A percentile compares a stretch with the other conserved stretches of the same genome.
Conservation (phyloP, 2,888 invertebrate genomes). For the Microctonus aethiopoides region DNA sequence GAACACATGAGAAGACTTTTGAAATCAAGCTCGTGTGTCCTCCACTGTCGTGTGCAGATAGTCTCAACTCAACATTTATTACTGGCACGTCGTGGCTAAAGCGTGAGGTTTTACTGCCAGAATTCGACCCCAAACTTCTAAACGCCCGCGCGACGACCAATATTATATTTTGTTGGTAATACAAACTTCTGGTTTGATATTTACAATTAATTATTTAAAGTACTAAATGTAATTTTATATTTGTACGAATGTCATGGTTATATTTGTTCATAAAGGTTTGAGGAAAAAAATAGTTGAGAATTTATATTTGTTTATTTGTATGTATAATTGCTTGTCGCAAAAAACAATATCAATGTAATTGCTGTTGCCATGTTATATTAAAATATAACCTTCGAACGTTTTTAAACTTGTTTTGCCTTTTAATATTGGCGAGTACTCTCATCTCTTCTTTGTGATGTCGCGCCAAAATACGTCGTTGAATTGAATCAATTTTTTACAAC, state of each 20-base stretch:
- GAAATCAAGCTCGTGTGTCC: constrained; percentile 15
- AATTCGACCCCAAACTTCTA: constrained; percentile 28
- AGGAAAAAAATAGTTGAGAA: too few relatives aligned
- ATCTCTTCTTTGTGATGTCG: neutral
- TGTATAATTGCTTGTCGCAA: neutral
- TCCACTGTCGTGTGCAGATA: constrained; percentile 14
- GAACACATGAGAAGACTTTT: neutral
- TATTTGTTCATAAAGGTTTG: neutral
- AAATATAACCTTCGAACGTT: constrained; percentile 14
- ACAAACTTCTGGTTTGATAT: constrained; percentile 20
- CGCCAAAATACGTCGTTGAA: neutral
- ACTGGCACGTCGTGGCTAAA: constrained; percentile 43
- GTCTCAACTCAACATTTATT: constrained; percentile 42
- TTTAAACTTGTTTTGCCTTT: constrained; percentile 3
- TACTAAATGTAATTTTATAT: neutral
- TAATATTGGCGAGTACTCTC: neutral
- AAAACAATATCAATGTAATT: neutral
- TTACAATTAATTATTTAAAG: neutral
- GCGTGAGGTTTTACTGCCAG: constrained; percentile 36
- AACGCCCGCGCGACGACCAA: constrained; percentile 34
- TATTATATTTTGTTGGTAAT: constrained; percentile 35
- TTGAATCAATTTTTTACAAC: neutral
- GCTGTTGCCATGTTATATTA: neutral
- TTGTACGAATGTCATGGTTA: neutral
- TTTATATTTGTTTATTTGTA: neutral